These are phyloP conservation scores for Calcarius ornatus DNA, from an alignment of 2,113 vertebrate genomes.

Conservation along the genomic window DNA sequence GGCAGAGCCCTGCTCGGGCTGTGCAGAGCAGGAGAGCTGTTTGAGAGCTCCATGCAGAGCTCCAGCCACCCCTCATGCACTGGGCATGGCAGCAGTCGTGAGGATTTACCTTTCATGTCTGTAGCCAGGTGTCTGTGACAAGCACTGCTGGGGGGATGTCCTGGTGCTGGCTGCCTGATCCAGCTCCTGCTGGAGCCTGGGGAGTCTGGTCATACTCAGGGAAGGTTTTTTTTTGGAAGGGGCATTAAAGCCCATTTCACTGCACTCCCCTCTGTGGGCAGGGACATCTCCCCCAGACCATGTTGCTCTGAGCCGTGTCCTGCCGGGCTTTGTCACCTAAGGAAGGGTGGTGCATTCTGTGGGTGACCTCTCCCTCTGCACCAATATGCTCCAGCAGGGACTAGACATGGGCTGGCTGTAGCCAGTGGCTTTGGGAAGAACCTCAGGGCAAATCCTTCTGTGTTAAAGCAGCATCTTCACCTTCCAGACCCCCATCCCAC, in stretches of 20 bases:
- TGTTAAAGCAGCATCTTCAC: neutral
- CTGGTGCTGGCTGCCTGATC: neutral
- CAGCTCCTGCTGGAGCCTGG: neutral
- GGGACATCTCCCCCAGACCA: neutral
- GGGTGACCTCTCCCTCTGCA: neutral
- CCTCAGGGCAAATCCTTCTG: accelerated
- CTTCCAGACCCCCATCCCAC: accelerated
- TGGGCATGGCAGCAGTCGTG: neutral
- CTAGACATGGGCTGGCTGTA: neutral
- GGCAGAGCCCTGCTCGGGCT: neutral
- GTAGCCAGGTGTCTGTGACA: neutral
- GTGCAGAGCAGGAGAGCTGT: neutral
- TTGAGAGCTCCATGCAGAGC: accelerated
- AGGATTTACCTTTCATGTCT: neutral
- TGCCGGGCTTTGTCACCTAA: neutral
- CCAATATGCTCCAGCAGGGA: neutral
- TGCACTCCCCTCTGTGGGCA: neutral
- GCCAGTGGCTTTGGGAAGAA: neutral
- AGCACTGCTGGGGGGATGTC: accelerated
- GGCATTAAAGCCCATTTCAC: neutral
- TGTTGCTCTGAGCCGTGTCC: accelerated
- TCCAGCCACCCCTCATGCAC: accelerated
- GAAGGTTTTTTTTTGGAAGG: neutral
- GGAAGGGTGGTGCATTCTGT: neutral
- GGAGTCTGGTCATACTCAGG: neutral